Conservation (phyloP, 2,113 vertebrate species). For the Prionailurus viverrinus region DNA sequence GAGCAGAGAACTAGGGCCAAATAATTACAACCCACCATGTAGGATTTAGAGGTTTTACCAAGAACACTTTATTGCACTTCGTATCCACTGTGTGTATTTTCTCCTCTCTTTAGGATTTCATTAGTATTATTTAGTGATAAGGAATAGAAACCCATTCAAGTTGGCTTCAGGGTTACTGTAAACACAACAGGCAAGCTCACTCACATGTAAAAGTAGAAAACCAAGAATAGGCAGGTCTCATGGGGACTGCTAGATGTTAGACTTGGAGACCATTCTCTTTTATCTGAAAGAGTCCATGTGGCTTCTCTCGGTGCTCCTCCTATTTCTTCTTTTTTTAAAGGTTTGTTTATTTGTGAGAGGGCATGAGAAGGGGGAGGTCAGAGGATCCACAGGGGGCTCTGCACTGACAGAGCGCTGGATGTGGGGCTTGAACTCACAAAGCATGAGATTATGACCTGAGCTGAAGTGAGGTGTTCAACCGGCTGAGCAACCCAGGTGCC, state of each 20-base stretch:
- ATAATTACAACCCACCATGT: neutral
- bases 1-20: neutral
- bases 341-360: too few species aligned
- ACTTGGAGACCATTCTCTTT: neutral
- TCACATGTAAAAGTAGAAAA: neutral
- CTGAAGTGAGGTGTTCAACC: too few species aligned
- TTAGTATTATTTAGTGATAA: neutral
- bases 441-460: too few species aligned
- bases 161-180: neutral
- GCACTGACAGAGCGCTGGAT: too few species aligned
- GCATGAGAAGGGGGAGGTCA: too few species aligned
- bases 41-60: neutral
- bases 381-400: too few species aligned
- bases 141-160: neutral
- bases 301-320: neutral
- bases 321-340: neutral
- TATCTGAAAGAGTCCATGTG: neutral
- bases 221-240: too few species aligned
- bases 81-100: neutral
- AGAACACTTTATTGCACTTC: neutral
- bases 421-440: too few species aligned
- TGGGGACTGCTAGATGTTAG: neutral
- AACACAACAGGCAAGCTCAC: neutral
- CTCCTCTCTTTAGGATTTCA: neutral
- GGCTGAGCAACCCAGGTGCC: too few species aligned